Base-by-base conservation (phyloP, 2,888 invertebrate genomes). In the Diploptera punctata region DNA sequence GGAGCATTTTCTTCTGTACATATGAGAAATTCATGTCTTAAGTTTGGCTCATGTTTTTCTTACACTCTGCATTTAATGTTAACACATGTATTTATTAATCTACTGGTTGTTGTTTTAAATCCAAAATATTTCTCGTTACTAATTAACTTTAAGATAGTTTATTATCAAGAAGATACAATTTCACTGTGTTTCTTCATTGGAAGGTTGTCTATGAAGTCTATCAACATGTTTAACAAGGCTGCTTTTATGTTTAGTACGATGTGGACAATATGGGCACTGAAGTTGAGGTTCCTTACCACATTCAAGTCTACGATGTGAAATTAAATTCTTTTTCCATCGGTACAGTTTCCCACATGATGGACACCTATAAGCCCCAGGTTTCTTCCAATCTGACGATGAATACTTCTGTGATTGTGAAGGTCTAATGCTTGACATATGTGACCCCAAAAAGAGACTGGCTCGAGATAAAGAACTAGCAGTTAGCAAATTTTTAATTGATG, bases 331-430 rank as follows among this genome's bases (percentile, higher is more conserved):
- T 52, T 76, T 76, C 70, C 76, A 74, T 10, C 76, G 76, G 62
- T 78, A 79, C 16, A 73, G 75, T 31, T 77, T 76, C n/a, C 76
- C 76, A 71, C 79, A 79, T 57, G 74, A 75, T 10, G 76, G 76
- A 54, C 79, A 79, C 2, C 52, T 26, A 31, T 72, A 76, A 21
- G 68, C 31, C 18, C 70, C 70, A n/a, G 70, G 70, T 24, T 31
- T 19, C 62, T 70, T 70, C 70, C 70, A 70, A 31, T 70, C 62
- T 29, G 70, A 70, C 7, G 61, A 26, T 81, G 78, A 43, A 65
- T 65, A 65, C 26, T 65, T 65, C 47, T 73, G 80, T 80, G 49
- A 82, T 76, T 33, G 81, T 77, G 0, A 80, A 79, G 47, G 9
- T 0, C 31, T 26, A n/a, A 26, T 26, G 19, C 52, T 21, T 24